A percentile compares a stretch with the other conserved stretches of the same genome.
These are phyloP conservation scores for Drosophila nr. medialis DNA, from an alignment of 2,888 invertebrate species.

Conservation along the genomic window DNA sequence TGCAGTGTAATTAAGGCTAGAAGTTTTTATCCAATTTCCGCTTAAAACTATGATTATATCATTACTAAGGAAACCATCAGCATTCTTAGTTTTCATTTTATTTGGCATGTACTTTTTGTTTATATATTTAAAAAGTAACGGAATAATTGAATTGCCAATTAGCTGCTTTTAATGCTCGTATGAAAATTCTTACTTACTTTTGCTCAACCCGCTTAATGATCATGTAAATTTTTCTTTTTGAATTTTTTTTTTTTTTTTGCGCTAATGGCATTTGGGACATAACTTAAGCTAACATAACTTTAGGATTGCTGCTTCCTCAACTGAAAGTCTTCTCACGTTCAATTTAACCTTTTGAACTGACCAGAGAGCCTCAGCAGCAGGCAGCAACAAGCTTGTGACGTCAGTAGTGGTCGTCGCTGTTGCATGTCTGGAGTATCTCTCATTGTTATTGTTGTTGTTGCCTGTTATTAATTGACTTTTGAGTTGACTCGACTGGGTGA, in stretches of 20 bases:
- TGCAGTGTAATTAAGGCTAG: not conserved
- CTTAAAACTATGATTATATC: not conserved
- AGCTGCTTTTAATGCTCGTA: not conserved
- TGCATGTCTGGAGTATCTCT: conserved; percentile 39
- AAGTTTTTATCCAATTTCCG: not conserved
- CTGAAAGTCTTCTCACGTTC: conserved; percentile 75
- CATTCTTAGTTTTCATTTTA: not conserved
- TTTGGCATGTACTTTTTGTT: not conserved
- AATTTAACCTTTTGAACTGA: conserved; percentile 77
- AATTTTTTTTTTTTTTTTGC: no score
- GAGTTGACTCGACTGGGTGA: conserved; percentile 74
- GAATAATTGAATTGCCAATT: not conserved
- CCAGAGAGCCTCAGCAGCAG: conserved; percentile 37
- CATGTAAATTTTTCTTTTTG: conserved; percentile 23
- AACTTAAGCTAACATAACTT: conserved; percentile 17
- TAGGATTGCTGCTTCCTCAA: conserved; percentile 12
- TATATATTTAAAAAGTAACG: not conserved
- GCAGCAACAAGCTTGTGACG: conserved; percentile 58
- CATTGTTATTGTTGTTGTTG: conserved; percentile 33
- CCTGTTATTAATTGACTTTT: conserved; percentile 80
- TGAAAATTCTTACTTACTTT: not conserved
- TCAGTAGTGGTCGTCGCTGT: conserved; percentile 45
- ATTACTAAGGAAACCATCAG: not conserved
- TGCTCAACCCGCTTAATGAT: conserved; percentile 33
- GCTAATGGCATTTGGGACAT: conserved; percentile 12